Evolutionary conservation across 2,888 invertebrate genomes (phyloP).

Genomic region (Leptinotarsa rubiginosa): DNA sequence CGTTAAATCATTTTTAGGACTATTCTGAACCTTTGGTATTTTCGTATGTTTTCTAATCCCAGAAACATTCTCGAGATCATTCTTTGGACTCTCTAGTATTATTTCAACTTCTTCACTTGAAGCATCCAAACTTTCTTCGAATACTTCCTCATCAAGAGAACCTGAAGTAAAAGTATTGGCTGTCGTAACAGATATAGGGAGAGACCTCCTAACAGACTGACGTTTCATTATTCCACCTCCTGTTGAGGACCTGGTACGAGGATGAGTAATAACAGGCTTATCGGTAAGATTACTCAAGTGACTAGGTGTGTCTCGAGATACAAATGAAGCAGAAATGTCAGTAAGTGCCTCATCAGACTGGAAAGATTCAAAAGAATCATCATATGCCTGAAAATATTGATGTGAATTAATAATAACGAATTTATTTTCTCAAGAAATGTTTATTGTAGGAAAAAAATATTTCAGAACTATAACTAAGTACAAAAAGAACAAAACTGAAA

Average conservation of each 20-base stretch:
- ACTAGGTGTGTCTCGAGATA: constrained; percentile 27
- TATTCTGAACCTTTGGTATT: constrained; percentile 44
- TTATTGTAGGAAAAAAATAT: no score
- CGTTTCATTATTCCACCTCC: constrained; percentile 18
- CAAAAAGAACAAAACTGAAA: not conserved
- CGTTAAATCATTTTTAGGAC: constrained; percentile 41
- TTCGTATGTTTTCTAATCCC: constrained; percentile 41
- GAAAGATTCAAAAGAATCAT: constrained; percentile 23
- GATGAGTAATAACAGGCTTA: constrained; percentile 35
- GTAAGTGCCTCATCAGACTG: constrained; percentile 24
- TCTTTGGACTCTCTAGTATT: constrained; percentile 10
- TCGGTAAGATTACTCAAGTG: constrained; percentile 30
- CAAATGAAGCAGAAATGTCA: constrained; percentile 17
- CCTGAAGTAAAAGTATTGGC: not conserved
- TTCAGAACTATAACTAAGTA: not conserved
- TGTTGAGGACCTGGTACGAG: constrained; percentile 24
- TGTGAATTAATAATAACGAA: no score
- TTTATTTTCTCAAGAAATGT: no score
- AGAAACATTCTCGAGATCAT: constrained; percentile 46
- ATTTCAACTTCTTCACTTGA: not conserved
- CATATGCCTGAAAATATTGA: not conserved
- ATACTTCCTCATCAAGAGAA: not conserved
- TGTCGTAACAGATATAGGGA: not conserved
- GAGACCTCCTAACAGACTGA: constrained; percentile 20
- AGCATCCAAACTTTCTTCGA: not conserved